A percentile compares a stretch with the other conserved stretches of the same genome.
Evolutionary conservation across 2,797 vertebrate genomes (phyloP).

Genomic region (Simalia tracyae): DNA sequence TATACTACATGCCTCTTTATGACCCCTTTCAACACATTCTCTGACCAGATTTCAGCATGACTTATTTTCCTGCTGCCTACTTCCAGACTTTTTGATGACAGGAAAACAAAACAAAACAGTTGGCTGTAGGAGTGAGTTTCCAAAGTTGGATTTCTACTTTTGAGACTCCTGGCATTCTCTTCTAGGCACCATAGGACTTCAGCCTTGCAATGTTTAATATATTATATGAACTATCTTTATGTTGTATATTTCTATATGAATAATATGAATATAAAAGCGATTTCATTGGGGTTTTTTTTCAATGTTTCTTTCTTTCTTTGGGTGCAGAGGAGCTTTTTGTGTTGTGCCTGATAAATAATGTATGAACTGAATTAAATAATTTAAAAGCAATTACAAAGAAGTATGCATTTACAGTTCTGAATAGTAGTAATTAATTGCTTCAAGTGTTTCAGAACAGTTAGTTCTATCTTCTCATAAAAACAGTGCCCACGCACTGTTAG

Average conservation of each 20-base stretch:
- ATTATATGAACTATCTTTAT: background rate
- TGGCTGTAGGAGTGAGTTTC: background rate
- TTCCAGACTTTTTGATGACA: background rate
- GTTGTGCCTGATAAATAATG: constrained; percentile 55
- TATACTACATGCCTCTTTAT: background rate
- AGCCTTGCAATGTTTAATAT: background rate
- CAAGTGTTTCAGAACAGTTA: constrained; percentile 40
- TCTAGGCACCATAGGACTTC: background rate
- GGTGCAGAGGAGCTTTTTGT: background rate
- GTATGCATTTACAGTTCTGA: constrained; percentile 42
- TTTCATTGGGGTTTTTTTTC: constrained; percentile 21
- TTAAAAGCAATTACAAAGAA: constrained; percentile 58
- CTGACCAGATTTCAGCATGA: background rate
- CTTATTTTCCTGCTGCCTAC: background rate
- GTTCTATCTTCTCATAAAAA: constrained; percentile 18
- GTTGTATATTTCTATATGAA: background rate
- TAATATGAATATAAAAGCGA: constrained; percentile 14
- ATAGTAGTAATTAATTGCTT: constrained; percentile 35
- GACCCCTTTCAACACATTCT: background rate
- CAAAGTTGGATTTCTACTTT: background rate
- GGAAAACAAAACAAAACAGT: background rate
- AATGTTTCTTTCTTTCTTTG: constrained; percentile 20
- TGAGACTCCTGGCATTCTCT: background rate
- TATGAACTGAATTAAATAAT: constrained; percentile 44
- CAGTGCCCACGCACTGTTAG: background rate